phyloP scores from a whole-genome alignment of 2,888 invertebrate species.

The Empis stercorea region DNA sequence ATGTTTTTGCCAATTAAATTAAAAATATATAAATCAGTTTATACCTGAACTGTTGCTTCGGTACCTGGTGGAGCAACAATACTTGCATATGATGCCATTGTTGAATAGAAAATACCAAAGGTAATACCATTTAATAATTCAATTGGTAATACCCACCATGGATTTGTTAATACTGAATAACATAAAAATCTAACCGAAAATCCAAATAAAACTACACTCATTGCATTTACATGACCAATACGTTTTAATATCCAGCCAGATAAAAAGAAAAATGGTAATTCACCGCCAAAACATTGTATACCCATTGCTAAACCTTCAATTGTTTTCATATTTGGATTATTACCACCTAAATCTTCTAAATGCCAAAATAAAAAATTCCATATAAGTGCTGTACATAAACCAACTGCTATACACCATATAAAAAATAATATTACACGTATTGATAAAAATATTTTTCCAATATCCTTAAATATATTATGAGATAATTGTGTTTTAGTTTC shows the following conservation, averaged over 20 bases:
- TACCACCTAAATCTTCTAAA: conserved; percentile 54
- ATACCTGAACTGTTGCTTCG: conserved; percentile 73
- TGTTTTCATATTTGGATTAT: conserved; percentile 49
- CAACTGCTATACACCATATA: conserved; percentile 67
- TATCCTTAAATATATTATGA: conserved; percentile 52
- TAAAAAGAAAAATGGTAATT: conserved; percentile 75
- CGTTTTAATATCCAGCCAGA: conserved; percentile 64
- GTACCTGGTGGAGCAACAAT: conserved; percentile 71
- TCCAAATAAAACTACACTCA: conserved; percentile 68
- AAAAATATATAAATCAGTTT: too few species aligned
- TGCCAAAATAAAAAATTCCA: conserved; percentile 86
- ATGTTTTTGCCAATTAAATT: too few species aligned
- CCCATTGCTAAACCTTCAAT: conserved; percentile 60
- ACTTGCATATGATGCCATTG: conserved; percentile 80
- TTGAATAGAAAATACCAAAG: conserved; percentile 76
- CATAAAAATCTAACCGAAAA: conserved; percentile 69
- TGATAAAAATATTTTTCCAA: conserved; percentile 51
- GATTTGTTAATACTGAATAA: conserved; percentile 65
- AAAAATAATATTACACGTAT: conserved; percentile 59
- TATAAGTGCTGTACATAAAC: conserved; percentile 69
- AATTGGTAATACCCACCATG: conserved; percentile 74
- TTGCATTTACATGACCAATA: conserved; percentile 68
- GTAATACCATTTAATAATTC: conserved; percentile 81
- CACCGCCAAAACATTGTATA: conserved; percentile 71
- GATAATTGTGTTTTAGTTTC: conserved; percentile 51